Percentiles rank a stretch among this genome's conserved stretches.
These are phyloP conservation scores for Drosophila persimilis DNA, from an alignment of 1,140 invertebrate genomes.

Conservation along the genomic window DNA sequence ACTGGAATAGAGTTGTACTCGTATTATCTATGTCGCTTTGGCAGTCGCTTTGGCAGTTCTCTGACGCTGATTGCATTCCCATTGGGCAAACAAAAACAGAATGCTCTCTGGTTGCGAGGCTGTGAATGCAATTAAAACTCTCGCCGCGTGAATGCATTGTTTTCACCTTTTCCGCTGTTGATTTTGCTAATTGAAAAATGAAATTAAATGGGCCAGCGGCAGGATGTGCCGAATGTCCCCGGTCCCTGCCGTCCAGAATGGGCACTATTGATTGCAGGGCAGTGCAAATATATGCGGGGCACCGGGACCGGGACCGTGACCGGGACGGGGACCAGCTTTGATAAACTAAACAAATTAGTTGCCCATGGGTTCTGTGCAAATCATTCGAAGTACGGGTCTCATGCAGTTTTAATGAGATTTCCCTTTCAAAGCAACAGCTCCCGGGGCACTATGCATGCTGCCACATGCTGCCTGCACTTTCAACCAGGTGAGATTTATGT, in stretches of 20 bases:
- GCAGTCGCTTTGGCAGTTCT: no score
- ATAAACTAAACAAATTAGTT: constrained; percentile 5
- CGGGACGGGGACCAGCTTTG: neutral
- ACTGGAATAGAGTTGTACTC: no score
- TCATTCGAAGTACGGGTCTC: no score
- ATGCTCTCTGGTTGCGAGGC: neutral
- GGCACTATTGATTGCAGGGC: neutral
- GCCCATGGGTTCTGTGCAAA: neutral
- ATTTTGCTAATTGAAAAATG: constrained; percentile 62
- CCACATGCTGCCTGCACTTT: constrained; percentile 6
- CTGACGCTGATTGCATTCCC: neutral
- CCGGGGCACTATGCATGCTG: neutral
- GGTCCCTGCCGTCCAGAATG: neutral
- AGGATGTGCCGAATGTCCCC: neutral
- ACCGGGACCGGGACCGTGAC: no score
- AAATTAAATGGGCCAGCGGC: constrained; percentile 32
- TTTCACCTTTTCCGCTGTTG: constrained; percentile 36
- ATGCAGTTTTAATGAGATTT: no score
- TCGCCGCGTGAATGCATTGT: constrained; percentile 11
- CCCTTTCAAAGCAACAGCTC: no score
- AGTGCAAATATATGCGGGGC: neutral
- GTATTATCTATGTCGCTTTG: no score
- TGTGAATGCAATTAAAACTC: constrained; percentile 13
- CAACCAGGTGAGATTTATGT: constrained; percentile 28
- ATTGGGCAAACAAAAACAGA: constrained; percentile 3